These are phyloP conservation scores for Tragulus kanchil DNA, from an alignment of 2,113 vertebrate genomes.

Conservation along the genomic window DNA sequence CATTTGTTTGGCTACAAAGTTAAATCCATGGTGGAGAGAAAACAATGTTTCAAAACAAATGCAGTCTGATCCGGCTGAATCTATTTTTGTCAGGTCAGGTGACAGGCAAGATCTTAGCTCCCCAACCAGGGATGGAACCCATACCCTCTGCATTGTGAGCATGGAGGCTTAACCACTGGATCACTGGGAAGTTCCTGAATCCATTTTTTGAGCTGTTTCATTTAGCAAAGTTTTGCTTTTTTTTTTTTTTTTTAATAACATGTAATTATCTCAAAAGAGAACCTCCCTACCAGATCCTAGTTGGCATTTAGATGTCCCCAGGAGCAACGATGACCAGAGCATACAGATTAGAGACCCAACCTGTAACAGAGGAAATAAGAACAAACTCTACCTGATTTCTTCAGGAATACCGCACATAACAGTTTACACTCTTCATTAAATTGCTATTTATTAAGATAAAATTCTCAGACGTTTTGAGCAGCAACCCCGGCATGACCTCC, in stretches of 20 bases:
- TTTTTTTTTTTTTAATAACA: background rate
- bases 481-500: background rate
- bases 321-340: background rate
- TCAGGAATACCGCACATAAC: background rate
- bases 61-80: background rate
- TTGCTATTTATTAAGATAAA: background rate
- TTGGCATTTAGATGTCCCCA: background rate
- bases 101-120: background rate
- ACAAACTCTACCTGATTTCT: background rate
- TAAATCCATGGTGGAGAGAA: background rate
- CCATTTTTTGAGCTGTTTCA: background rate
- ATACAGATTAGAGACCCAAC: background rate
- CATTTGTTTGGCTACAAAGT: background rate
- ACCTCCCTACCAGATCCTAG: background rate
- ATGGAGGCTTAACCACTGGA: background rate
- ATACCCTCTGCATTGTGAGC: rapidly evolving
- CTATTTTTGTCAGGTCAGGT: background rate
- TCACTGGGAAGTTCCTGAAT: background rate
- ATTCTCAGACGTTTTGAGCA: background rate
- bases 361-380: background rate
- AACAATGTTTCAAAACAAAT: background rate
- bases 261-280: background rate
- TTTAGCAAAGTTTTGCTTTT: background rate
- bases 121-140: background rate
- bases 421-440: background rate